A percentile compares a stretch with the other conserved stretches of the same genome.
Conservation (phyloP, 2,888 invertebrate genomes). For the Aspidiotus rigidus region DNA sequence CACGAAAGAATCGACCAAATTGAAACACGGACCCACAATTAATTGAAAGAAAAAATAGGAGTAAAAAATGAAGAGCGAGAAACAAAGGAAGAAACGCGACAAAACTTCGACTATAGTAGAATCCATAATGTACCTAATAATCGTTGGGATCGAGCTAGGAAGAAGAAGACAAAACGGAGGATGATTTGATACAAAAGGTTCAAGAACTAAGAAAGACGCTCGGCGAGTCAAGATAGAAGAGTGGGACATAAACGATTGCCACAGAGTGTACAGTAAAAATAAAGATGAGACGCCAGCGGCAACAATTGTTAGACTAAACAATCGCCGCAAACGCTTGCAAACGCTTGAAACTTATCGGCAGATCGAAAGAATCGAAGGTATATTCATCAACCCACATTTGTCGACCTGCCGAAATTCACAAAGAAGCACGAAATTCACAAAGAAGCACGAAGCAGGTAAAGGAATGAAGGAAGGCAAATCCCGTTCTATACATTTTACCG, state of each 20-base stretch:
- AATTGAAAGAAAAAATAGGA: neutral
- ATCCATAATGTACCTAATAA: too few species aligned
- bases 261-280: neutral
- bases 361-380: neutral
- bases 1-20: neutral
- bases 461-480: too few species aligned
- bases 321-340: neutral
- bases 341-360: neutral
- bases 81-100: too few species aligned
- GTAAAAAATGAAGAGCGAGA: too few species aligned
- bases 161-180: neutral
- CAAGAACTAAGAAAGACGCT: neutral
- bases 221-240: neutral
- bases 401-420: neutral
- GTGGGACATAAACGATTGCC: neutral
- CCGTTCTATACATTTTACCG: too few species aligned
- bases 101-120: neutral
- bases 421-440: too few species aligned
- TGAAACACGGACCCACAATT: neutral
- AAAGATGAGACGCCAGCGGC: neutral
- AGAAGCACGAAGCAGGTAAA: too few species aligned
- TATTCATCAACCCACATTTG: neutral
- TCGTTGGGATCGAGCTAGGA: neutral
- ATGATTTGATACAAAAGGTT: neutral
- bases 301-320: neutral